phyloP scores from a whole-genome alignment of 1,140 invertebrate species.

The Drosophila ogumai region DNA sequence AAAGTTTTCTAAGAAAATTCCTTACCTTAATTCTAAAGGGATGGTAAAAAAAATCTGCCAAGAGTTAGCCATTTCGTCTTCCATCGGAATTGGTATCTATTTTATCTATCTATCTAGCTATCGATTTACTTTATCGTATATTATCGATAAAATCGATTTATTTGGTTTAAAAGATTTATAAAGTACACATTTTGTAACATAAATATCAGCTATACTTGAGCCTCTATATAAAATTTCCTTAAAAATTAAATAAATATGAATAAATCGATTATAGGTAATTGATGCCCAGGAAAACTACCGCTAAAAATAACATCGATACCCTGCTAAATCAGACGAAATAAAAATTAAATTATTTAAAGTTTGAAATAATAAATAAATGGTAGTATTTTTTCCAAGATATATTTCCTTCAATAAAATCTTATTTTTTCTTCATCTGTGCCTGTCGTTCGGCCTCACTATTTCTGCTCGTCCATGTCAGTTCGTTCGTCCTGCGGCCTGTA shows the following conservation, averaged over 20 bases:
- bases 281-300: too few relatives aligned
- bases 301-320: neutral
- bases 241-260: neutral
- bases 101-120: neutral
- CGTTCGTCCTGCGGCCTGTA: neutral
- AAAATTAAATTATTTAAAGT: too few relatives aligned
- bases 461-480: constrained; percentile 12
- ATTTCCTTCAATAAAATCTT: neutral
- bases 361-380: too few relatives aligned
- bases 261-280: too few relatives aligned
- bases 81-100: too few relatives aligned
- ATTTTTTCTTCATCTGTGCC: neutral
- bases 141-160: neutral
- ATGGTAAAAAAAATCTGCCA: neutral
- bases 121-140: neutral
- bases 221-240: neutral
- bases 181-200: neutral
- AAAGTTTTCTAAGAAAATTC: constrained; percentile 3
- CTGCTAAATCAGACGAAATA: too few relatives aligned
- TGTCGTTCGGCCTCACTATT: constrained; percentile 30
- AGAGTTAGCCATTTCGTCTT: neutral
- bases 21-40: neutral
- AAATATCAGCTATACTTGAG: neutral
- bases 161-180: too few relatives aligned
- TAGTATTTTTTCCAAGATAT: too few relatives aligned